Evolutionary conservation across 2,797 vertebrate species (phyloP), one percentile per base, ranked within the genome.

Genomic region (Protonibea diacanthus): DNA sequence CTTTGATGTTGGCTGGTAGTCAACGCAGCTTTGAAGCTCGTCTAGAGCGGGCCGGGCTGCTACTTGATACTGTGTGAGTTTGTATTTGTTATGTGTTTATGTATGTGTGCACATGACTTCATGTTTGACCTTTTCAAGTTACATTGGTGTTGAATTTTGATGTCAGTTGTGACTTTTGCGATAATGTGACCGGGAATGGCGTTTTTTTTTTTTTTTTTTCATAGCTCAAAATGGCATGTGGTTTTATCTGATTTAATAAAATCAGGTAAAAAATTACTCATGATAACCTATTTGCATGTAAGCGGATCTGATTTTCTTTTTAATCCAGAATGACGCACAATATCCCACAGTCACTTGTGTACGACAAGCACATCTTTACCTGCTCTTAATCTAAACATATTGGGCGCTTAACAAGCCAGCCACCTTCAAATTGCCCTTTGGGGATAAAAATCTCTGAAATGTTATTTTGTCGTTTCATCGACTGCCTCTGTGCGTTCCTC

Each of bases 1-100:
- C 88, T 93, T 93, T 94, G 92, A 94, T 92, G 93, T 82, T 77
- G 90, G 88, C 80, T 85, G 84, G 77, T 87, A 83, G 91, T 90
- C 83, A 84, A 76, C 78, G 68, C 86, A 86, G 90, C 83, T 91
- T 93, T 92, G 90, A 91, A 90, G 90, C 90, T 87, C 74, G 52
- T 83, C 81, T 78, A 44, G 78, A 87, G 86, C 76, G 57, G 81
- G 62, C 71, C 53, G n/a, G 29, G 66, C 73, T 48, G 63, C 85
- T 40, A 84, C 78, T 79, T 84, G 86, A 91, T 88, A 85, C 81
- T 67, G 79, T 61, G 83, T 52, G 78, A 86, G 76, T 78, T 82
- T 70, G 52, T 79, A 38, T 87, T 74, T 86, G 83, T 78, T 72
- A 69, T 81, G 74, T 76, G 65, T 85, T 86, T 66, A 80, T 72